These are phyloP conservation scores for Nothobranchius furzeri DNA, from an alignment of 2,113 vertebrate genomes.

Conservation along the genomic window DNA sequence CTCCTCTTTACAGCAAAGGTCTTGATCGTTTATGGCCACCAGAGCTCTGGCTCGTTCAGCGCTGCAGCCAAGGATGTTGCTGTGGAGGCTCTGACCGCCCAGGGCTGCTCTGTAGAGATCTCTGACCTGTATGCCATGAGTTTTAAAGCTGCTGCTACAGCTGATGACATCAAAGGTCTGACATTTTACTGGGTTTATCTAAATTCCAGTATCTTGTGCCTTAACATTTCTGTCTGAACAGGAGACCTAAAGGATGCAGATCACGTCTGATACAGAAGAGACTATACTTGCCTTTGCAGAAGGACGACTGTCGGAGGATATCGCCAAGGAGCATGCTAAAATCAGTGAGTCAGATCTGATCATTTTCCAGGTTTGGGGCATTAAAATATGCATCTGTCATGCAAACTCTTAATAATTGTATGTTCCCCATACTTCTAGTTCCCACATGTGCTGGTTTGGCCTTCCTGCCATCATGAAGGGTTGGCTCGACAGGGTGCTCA, in stretches of 20 bases:
- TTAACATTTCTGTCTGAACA: slow-evolving; percentile 29
- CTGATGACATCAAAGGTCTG: slow-evolving; percentile 78
- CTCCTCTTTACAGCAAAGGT: slow-evolving; percentile 40
- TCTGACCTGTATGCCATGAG: slow-evolving; percentile 85
- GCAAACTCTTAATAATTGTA: neutral
- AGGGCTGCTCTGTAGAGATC: slow-evolving; percentile 17
- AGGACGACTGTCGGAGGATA: slow-evolving; percentile 74
- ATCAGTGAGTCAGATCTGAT: slow-evolving; percentile 78
- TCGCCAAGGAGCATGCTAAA: slow-evolving; percentile 80
- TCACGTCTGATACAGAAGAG: slow-evolving; percentile 74
- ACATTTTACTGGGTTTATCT: slow-evolving; percentile 28
- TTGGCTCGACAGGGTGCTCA: slow-evolving; percentile 82
- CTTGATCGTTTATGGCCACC: slow-evolving; percentile 47
- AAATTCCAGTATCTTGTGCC: too few relatives aligned
- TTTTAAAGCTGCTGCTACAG: slow-evolving; percentile 79
- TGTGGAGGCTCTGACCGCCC: slow-evolving; percentile 59
- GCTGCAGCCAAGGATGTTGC: slow-evolving; percentile 80
- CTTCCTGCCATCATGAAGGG: slow-evolving; percentile 85
- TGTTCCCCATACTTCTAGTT: slow-evolving; percentile 64
- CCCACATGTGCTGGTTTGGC: slow-evolving; percentile 39
- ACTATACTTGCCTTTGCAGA: slow-evolving; percentile 75
- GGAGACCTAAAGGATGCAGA: slow-evolving; percentile 68
- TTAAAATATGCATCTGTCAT: neutral
- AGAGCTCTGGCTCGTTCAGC: slow-evolving; percentile 80
- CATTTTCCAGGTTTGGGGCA: slow-evolving; percentile 82